Evolutionary conservation across 2,113 vertebrate species (phyloP).

Genomic region (Lasiurus borealis): DNA sequence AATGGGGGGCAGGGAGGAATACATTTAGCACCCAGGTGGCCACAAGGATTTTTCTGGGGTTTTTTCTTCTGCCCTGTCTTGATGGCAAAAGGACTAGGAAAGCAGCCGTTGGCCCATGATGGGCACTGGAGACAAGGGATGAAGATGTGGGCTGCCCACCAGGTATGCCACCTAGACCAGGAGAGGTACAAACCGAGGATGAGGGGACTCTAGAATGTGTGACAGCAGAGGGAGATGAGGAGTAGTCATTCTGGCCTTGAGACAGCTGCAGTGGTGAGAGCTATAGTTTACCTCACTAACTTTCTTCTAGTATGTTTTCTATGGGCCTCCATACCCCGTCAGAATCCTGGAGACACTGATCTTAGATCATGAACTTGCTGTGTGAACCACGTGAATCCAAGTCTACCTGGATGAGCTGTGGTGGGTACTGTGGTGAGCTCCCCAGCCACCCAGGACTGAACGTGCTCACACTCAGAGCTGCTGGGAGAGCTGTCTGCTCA

Average conservation of each 20-base stretch:
- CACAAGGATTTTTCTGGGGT: background rate
- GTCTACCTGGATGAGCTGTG: background rate
- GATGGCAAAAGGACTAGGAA: background rate
- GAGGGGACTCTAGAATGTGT: background rate
- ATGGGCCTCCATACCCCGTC: background rate
- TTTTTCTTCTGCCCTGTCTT: background rate
- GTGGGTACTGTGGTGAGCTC: background rate
- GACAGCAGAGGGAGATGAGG: background rate
- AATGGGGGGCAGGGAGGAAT: too few relatives aligned
- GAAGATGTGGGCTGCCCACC: too few relatives aligned
- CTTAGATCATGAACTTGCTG: background rate
- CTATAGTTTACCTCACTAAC: background rate
- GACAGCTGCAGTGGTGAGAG: background rate
- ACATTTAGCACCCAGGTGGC: background rate
- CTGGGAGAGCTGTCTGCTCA: background rate
- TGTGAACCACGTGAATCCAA: background rate
- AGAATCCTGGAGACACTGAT: background rate
- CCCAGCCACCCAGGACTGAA: background rate
- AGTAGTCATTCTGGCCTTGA: background rate
- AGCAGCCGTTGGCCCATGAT: background rate
- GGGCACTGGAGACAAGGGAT: background rate
- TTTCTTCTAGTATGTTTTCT: background rate
- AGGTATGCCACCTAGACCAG: background rate
- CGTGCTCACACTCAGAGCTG: too few relatives aligned
- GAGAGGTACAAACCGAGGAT: background rate